These are phyloP conservation scores for Thunnus albacares DNA, from an alignment of 2,797 vertebrate genomes.

Conservation along the genomic window DNA sequence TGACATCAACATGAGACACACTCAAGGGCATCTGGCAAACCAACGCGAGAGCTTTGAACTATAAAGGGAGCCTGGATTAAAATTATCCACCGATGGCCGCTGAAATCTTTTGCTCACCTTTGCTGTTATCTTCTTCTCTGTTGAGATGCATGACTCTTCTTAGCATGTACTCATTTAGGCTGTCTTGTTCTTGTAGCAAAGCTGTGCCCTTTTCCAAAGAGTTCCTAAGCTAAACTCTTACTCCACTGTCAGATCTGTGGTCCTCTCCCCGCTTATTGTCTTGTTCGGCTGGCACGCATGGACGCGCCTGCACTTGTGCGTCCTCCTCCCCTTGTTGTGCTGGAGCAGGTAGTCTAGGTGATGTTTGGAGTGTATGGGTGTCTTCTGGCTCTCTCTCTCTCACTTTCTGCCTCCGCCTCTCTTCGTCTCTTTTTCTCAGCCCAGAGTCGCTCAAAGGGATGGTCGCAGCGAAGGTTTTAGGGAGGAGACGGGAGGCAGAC, in stretches of 20 bases:
- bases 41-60: slow-evolving; percentile 76
- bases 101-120: slow-evolving; percentile 81
- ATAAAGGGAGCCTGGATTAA: slow-evolving; percentile 39
- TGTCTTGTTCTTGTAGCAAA: slow-evolving; percentile 54
- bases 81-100: slow-evolving; percentile 44
- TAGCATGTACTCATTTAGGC: slow-evolving; percentile 71
- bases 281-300: slow-evolving; percentile 73
- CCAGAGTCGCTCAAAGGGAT: slow-evolving; percentile 67
- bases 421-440: slow-evolving; percentile 34
- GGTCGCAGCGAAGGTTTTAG: slow-evolving; percentile 68
- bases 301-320: slow-evolving; percentile 83
- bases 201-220: slow-evolving; percentile 61
- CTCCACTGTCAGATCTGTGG: slow-evolving; percentile 65
- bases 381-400: slow-evolving; percentile 44
- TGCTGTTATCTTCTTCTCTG: slow-evolving; percentile 84
- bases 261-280: slow-evolving; percentile 61
- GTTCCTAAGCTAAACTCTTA: slow-evolving; percentile 76
- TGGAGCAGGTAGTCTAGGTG: slow-evolving; percentile 79
- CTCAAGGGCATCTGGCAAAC: slow-evolving; percentile 83
- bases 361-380: slow-evolving; percentile 66
- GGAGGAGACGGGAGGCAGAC: slow-evolving; percentile 83
- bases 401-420: slow-evolving; percentile 44
- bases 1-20: slow-evolving; percentile 76
- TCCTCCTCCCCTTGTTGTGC: slow-evolving; percentile 74
- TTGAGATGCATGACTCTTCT: slow-evolving; percentile 88